These are phyloP conservation scores for Myocastor coypus DNA, from an alignment of 2,113 vertebrate species.

Conservation along the genomic window DNA sequence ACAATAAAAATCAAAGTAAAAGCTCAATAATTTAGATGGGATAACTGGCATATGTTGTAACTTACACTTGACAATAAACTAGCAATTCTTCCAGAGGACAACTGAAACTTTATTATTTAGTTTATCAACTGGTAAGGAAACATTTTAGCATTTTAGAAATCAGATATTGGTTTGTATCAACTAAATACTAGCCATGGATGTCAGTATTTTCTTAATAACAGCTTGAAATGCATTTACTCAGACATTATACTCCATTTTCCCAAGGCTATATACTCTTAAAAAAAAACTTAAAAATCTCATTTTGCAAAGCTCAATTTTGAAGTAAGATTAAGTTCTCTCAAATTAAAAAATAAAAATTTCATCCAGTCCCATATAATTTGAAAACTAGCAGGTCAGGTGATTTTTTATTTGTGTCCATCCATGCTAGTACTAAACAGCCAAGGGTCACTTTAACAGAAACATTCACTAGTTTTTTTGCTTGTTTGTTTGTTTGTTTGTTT, in stretches of 20 bases:
- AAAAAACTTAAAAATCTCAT: slow-evolving; percentile 28
- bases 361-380: slow-evolving; percentile 2
- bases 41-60: slow-evolving; percentile 24
- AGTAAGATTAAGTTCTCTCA: slow-evolving; percentile 23
- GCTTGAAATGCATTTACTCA: slow-evolving; percentile 28
- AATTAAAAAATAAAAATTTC: slow-evolving; percentile 53
- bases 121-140: slow-evolving; percentile 52
- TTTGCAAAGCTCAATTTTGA: slow-evolving; percentile 13
- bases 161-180: not conserved
- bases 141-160: slow-evolving; percentile 27
- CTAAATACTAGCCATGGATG: slow-evolving; percentile 11
- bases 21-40: slow-evolving; percentile 45
- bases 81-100: slow-evolving; percentile 51
- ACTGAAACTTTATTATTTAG: slow-evolving; percentile 22
- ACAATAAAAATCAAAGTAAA: slow-evolving; percentile 69
- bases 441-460: not conserved
- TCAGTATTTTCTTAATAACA: slow-evolving; percentile 30
- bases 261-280: not conserved
- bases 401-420: not conserved
- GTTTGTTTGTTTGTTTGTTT: no score
- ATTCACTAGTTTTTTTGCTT: not conserved
- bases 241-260: slow-evolving; percentile 11
- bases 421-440: not conserved
- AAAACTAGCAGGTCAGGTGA: slow-evolving; percentile 29
- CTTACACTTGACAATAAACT: slow-evolving; percentile 18